phyloP scores from a whole-genome alignment of 1,140 invertebrate species.

The Macrobrachium nipponense region DNA sequence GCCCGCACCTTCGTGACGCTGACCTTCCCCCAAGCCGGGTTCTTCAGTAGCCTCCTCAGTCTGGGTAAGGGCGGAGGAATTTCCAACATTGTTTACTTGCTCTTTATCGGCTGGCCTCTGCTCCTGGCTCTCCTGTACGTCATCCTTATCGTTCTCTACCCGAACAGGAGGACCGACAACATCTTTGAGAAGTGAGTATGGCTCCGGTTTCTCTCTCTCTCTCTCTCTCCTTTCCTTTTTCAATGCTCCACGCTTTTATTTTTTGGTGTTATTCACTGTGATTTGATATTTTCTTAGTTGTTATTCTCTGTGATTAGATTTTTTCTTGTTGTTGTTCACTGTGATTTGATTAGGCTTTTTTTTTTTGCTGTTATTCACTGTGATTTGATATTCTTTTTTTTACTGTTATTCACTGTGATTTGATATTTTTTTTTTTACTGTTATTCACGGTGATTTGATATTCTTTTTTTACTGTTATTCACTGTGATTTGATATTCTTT shows the following conservation, averaged over 20 bases:
- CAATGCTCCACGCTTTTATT: neutral
- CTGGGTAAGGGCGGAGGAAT: neutral
- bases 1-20: slow-evolving; percentile 4
- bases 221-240: neutral
- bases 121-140: slow-evolving; percentile 34
- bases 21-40: neutral
- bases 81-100: neutral
- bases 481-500: neutral
- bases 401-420: too few relatives aligned
- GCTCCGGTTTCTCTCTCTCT: neutral
- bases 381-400: too few relatives aligned
- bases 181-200: slow-evolving; percentile 40
- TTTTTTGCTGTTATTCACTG: too few relatives aligned
- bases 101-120: slow-evolving; percentile 46
- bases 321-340: neutral
- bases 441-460: too few relatives aligned
- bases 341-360: too few relatives aligned
- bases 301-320: too few relatives aligned
- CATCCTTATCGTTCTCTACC: slow-evolving; percentile 40
- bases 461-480: too few relatives aligned
- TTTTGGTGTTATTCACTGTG: too few relatives aligned
- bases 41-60: slow-evolving; percentile 9
- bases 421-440: too few relatives aligned
- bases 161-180: slow-evolving; percentile 37
- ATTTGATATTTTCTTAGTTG: too few relatives aligned